Base-by-base conservation (phyloP, 2,113 vertebrate species). In the Pogonocichla stellata region DNA sequence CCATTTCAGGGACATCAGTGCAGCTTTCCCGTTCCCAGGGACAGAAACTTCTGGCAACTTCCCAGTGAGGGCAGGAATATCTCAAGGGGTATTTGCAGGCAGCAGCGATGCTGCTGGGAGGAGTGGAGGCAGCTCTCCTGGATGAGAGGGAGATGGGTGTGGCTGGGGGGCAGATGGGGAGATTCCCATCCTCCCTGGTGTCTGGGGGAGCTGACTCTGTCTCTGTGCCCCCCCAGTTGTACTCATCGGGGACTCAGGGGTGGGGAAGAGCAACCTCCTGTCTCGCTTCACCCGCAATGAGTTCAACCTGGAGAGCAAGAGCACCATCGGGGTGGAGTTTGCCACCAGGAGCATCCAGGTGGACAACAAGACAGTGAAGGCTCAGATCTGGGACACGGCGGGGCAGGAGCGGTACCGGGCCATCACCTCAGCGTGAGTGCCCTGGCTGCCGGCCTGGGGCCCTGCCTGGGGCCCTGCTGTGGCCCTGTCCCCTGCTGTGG, bases 261-360 rank as follows among this genome's bases (percentile, higher is more conserved):
- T 99, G 23, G 98, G 98, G 33, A 99, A 99, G 97, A 99, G 98
- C 93, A 99, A 99, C 95, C 97, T 99, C 38, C 98, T 99, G 31
- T 99, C 98, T 0, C 98, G 98, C 79, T 99, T 99, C 98, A 99
- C 98, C 79, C 98, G 98, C 22, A 99, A 99, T 2, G 98, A 98
- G 97, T 99, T 99, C 97, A 99, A 96, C 98, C 96, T 98, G 97
- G 98, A 99, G 97, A 98, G 98, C 97, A 99, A 98, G 94, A 99
- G 98, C 94, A 99, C 99, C 96, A 99, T 99, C 5, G 98, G 98
- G 2, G 98, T 99, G 96, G 98, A 99, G 97, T 98, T 99, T 4
- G 98, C 98, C 66, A 99, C 98, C 0, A 97, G 98, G 73, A 99
- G 98, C 97, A 98, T 99, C 97, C 98, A 98, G 79, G 98, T 99